Conservation (phyloP, 2,888 invertebrate genomes). For the Tethea ocularis region DNA sequence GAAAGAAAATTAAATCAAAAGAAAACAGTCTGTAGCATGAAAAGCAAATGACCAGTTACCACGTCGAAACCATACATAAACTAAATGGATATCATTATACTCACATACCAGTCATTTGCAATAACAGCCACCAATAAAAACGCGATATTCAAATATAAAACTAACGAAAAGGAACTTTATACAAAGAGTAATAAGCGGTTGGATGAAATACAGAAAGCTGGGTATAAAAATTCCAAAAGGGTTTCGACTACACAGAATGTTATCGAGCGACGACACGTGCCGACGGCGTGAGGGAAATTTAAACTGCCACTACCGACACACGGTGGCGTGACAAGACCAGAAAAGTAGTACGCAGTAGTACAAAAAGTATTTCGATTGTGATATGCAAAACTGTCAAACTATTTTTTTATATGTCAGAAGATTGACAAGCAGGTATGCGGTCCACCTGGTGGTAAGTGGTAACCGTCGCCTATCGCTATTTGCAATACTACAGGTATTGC, state of each 20-base stretch:
- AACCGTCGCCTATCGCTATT: too few relatives aligned
- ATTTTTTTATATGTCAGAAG: too few relatives aligned
- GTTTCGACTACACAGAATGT: slow-evolving; percentile 39
- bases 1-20: neutral
- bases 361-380: neutral
- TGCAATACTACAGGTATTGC: too few relatives aligned
- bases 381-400: too few relatives aligned
- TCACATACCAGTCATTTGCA: slow-evolving; percentile 15
- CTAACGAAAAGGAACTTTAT: slow-evolving; percentile 6
- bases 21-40: neutral
- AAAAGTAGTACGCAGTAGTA: neutral
- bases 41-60: neutral
- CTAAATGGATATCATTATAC: slow-evolving; percentile 4
- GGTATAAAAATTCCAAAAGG: slow-evolving; percentile 51
- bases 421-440: too few relatives aligned
- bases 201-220: neutral
- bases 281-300: slow-evolving; percentile 56
- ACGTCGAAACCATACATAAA: neutral
- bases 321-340: neutral
- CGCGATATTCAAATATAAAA: slow-evolving; percentile 22
- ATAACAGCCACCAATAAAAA: slow-evolving; percentile 20
- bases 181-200: slow-evolving; percentile 3
- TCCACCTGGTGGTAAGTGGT: too few relatives aligned
- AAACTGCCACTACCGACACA: slow-evolving; percentile 40
- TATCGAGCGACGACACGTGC: slow-evolving; percentile 59